phyloP scores from a whole-genome alignment of 2,113 vertebrate species.

The Ranitomeya imitator region DNA sequence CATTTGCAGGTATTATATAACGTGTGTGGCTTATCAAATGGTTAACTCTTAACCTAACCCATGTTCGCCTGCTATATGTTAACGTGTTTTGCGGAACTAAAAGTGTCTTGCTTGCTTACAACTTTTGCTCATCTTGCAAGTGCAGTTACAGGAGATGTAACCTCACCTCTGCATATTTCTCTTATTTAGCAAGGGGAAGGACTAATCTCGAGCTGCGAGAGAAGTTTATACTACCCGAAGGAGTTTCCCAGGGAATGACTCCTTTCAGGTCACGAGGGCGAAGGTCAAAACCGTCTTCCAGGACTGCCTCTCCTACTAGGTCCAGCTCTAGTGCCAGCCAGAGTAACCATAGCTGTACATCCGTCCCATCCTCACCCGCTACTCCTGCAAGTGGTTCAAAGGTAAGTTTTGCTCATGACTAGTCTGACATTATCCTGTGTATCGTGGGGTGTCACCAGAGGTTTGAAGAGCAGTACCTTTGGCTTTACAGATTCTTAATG shows the following conservation, averaged over 20 bases:
- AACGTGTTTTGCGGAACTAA: neutral
- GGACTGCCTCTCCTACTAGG: conserved; percentile 91
- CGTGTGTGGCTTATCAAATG: neutral
- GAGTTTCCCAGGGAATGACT: conserved; percentile 89
- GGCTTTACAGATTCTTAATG: neutral
- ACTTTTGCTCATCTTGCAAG: neutral
- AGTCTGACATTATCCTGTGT: neutral
- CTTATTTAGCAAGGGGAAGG: conserved; percentile 85
- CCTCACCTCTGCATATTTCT: neutral
- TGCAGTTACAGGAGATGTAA: neutral
- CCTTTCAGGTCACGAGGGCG: conserved; percentile 92
- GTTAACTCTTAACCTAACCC: neutral
- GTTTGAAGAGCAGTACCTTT: neutral
- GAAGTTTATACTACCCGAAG: conserved; percentile 96
- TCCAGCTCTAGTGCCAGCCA: conserved; percentile 97
- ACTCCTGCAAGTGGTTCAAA: conserved; percentile 89
- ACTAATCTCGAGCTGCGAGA: conserved; percentile 97
- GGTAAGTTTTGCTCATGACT: conserved; percentile 69
- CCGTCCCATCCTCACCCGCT: conserved; percentile 90
- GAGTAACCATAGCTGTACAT: conserved; percentile 91
- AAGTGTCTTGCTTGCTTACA: neutral
- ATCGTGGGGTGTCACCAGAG: too few species aligned
- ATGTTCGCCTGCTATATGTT: neutral
- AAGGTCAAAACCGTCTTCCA: conserved; percentile 92
- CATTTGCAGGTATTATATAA: neutral